Conservation (phyloP, 2,797 vertebrate species). For the Dendrocincla fuliginosa region DNA sequence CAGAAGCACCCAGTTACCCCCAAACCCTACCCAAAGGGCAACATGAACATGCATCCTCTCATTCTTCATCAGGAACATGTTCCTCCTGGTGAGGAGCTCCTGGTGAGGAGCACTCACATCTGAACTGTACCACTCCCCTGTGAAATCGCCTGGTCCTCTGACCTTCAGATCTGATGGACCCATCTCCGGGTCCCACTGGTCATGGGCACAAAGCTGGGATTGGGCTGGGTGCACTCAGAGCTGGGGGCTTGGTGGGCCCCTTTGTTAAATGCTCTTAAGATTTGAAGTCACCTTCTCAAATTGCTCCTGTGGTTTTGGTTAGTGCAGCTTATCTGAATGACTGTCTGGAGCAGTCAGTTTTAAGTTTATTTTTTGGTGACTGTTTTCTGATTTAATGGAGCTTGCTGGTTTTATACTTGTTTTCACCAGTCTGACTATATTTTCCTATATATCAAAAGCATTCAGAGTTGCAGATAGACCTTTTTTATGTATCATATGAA, state of each 20-base stretch:
- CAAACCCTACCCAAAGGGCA: neutral
- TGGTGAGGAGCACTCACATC: neutral
- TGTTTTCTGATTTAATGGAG: neutral
- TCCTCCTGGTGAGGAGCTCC: neutral
- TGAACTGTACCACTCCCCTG: neutral
- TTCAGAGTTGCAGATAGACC: neutral
- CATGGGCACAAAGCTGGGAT: neutral
- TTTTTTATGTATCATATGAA: neutral
- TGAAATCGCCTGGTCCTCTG: neutral
- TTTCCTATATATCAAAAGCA: neutral
- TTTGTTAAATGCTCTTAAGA: neutral
- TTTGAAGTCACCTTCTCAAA: neutral
- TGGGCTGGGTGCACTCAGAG: neutral
- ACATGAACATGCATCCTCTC: neutral
- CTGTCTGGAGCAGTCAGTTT: neutral
- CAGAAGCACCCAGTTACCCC: neutral
- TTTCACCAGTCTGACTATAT: neutral
- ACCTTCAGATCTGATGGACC: neutral
- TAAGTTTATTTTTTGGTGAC: neutral
- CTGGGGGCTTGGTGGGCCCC: neutral
- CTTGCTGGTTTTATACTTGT: neutral
- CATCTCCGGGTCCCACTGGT: neutral
- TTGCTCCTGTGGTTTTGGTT: neutral
- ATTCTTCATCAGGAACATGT: neutral
- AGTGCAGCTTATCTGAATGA: neutral